Base-by-base conservation (phyloP, 2,797 vertebrate genomes). In the Phalloptychus januarius region DNA sequence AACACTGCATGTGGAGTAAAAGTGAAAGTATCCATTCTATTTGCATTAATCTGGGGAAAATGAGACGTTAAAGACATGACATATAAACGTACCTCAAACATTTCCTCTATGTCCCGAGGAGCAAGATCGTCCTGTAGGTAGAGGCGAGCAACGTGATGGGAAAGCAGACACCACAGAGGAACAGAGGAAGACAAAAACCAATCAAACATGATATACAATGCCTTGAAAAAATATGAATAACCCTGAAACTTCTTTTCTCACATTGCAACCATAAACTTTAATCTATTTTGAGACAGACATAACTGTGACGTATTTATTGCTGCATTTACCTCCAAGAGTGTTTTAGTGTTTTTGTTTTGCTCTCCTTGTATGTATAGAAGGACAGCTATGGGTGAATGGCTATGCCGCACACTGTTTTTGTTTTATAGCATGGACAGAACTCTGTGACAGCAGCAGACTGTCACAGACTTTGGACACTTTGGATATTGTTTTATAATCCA, bases 81-180 rank as follows among this genome's bases (percentile, higher is more conserved):
- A 84, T 83, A 82, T 73, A 45, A 88, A 94, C 94, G 84, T 96
- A 95, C 95, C 95, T 96, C 94, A 87, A 96, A 91, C 94, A 95
- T 94, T 91, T 96, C 94, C 92, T 94, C 95, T 93, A 96, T 95
- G 91, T 94, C 93, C 72, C 91, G 94, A 88, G 95, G 94, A 88
- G 94, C 89, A 88, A 95, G 93, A 81, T 85, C 92, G 86, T 91
- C 88, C 95, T 96, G 94, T 83, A 31, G 90, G 86, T 89, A 94
- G 85, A 93, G 88, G 88, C 82, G 91, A 89, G 86, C 90, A 94
- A 85, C 90, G 91, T 84, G 85, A 94, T 79, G 93, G 91, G 90
- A 89, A 87, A 91, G 89, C 76, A 91, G 88, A 85, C 90, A 94
- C 78, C 85, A 92, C 87, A 94, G 81, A 93, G 86, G 83, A 77